Base-by-base conservation (phyloP, 2,797 vertebrate genomes). In the Chloroceryle amazona region DNA sequence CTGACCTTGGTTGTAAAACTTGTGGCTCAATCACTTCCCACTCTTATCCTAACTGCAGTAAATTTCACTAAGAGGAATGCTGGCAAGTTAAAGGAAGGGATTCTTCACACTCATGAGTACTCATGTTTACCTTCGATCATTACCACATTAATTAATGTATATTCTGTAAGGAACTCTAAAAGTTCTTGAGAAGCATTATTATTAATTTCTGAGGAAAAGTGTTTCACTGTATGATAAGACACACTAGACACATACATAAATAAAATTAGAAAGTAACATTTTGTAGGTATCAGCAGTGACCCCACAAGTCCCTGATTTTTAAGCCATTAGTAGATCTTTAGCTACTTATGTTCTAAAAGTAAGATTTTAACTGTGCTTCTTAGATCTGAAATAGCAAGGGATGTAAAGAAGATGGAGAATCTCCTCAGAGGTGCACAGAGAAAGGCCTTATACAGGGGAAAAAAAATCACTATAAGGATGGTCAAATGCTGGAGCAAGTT, bases 391-490 rank as follows among this genome's bases (percentile, higher is more conserved):
- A 26, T 51, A 70, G 23, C 61, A 13, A 86, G 5, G 4, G 6
- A 35, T 57, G 14, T 84, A 61, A 90, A 61, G 66, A 92, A 72
- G 23, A 46, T 29, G 23, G 37, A 62, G 42, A 51, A 75, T 42
- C 33, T 75, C 23, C 26, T 58, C 80, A 22, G 7, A 58, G 21
- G 2, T 41, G 8, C 23, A 33, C 7, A 73, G 46, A 54, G 49
- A 61, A 68, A 81, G 6, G 41, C 42, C 13, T 67, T 68, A 46
- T 26, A 70, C 1, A 17, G 5, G 10, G 2, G 1, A 8, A 10
- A 39, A 11, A 35, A 13, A 23, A 9, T 51, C 51, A 13, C n/a
- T 21, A 0, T 23, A n/a, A 67, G 4, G 1, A 2, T 51, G 22
- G 13, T 85, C 16, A 76, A 86, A 73, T 41, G 49, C 31, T 33